Evolutionary conservation across 2,888 invertebrate species (phyloP).

Genomic region (Leucophora obtusa): DNA sequence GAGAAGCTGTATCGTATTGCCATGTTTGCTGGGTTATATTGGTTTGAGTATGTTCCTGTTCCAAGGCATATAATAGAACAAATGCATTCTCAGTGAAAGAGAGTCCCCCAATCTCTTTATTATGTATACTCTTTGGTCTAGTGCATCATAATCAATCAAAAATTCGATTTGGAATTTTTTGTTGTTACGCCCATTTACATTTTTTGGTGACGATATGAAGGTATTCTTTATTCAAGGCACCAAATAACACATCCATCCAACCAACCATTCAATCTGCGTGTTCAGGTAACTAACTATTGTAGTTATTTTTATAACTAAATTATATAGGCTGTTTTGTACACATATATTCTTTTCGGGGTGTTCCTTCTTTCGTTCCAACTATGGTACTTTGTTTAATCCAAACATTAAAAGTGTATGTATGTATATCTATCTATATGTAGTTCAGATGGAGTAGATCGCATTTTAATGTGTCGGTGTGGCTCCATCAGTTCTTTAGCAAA

Average conservation of each 20-base stretch:
- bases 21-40: too few relatives aligned
- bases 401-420: conserved; percentile 4
- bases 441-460: conserved; percentile 19
- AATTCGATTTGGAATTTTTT: too few relatives aligned
- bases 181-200: too few relatives aligned
- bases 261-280: conserved; percentile 36
- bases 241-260: neutral
- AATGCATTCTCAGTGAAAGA: too few relatives aligned
- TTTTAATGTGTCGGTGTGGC: conserved; percentile 57
- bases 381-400: neutral
- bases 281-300: conserved; percentile 67
- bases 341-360: neutral
- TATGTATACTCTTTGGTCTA: too few relatives aligned
- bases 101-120: too few relatives aligned
- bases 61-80: too few relatives aligned
- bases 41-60: too few relatives aligned
- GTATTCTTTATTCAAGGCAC: too few relatives aligned
- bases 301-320: conserved; percentile 78
- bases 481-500: conserved; percentile 68
- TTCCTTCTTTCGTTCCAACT: conserved; percentile 2
- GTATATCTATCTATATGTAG: neutral
- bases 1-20: too few relatives aligned
- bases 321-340: conserved; percentile 71
- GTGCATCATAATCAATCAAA: too few relatives aligned
- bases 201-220: too few relatives aligned